phyloP scores from a whole-genome alignment of 1,140 invertebrate genomes.

The Coelopa frigida region DNA sequence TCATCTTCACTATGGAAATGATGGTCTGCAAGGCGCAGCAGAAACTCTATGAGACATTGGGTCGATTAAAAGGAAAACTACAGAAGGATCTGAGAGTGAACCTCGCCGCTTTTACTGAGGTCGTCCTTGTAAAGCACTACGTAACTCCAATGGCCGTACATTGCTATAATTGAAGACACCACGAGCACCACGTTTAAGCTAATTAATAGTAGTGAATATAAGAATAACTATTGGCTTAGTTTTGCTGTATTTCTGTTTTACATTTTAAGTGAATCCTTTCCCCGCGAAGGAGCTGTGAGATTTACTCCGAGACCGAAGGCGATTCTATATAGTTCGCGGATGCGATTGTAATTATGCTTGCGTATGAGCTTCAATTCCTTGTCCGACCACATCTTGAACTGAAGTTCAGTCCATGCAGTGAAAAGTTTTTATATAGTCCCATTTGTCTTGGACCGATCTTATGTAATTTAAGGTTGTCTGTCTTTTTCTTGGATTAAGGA shows the following conservation, averaged over 20 bases:
- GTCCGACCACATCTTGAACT: too few species aligned
- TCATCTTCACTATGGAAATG: slow-evolving; percentile 28
- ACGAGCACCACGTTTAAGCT: slow-evolving; percentile 21
- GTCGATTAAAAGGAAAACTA: slow-evolving; percentile 1
- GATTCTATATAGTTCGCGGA: slow-evolving; percentile 27
- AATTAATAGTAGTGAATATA: too few species aligned
- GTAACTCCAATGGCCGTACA: slow-evolving; percentile 31
- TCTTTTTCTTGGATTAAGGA: too few species aligned
- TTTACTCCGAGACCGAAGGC: slow-evolving; percentile 29
- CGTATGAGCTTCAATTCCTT: too few species aligned
- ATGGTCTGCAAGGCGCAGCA: slow-evolving; percentile 27
- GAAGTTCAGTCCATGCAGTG: too few species aligned
- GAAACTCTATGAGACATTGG: slow-evolving; percentile 22
- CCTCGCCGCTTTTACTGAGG: slow-evolving; percentile 24
- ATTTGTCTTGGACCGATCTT: too few species aligned
- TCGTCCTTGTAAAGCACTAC: slow-evolving; percentile 20
- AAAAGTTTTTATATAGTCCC: too few species aligned
- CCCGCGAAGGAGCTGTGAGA: slow-evolving; percentile 18
- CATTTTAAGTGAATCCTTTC: slow-evolving; percentile 20
- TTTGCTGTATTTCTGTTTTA: too few species aligned
- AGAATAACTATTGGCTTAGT: neutral
- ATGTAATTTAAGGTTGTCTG: too few species aligned
- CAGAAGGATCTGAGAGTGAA: too few species aligned
- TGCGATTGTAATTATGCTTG: too few species aligned
- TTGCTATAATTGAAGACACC: slow-evolving; percentile 18